A percentile compares a stretch with the other conserved stretches of the same genome.
Conservation (phyloP, 2,797 vertebrate genomes). For the Semaprochilodus insignis region DNA sequence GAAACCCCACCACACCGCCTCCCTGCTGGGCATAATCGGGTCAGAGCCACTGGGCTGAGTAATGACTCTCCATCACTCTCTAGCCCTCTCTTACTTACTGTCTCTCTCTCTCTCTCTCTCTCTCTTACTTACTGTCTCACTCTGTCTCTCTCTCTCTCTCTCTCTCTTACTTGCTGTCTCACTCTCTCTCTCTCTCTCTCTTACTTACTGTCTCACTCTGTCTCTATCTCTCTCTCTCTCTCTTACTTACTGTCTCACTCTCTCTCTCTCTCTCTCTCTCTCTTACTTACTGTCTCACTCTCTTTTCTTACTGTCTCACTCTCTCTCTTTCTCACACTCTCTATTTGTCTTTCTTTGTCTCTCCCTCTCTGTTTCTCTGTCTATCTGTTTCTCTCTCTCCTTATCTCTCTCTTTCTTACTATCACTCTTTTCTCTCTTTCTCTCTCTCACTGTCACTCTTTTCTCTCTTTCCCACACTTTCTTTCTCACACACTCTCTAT, state of each 20-base stretch:
- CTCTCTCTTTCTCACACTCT: conserved; percentile 1
- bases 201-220: neutral
- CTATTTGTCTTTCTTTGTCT: neutral
- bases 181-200: neutral
- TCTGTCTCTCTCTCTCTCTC: too few relatives aligned
- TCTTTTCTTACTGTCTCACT: conserved; percentile 16
- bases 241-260: neutral
- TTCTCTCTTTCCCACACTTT: conserved; percentile 36
- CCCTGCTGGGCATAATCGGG: conserved; percentile 84
- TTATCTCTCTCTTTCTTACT: neutral
- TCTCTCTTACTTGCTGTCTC: neutral
- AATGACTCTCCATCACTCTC: conserved; percentile 80
- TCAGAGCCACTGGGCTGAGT: conserved; percentile 90
- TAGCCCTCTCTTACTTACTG: conserved; percentile 10
- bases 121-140: neutral
- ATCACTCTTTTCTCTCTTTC: neutral
- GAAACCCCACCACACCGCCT: conserved; percentile 70
- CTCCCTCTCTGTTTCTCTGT: conserved; percentile 10
- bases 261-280: conserved; percentile 40
- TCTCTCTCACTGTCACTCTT: neutral
- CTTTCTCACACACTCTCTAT: conserved; percentile 16
- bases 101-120: neutral
- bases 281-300: neutral
- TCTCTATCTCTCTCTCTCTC: neutral
- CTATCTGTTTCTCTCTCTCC: conserved; percentile 4